Percentiles rank a stretch among this genome's conserved stretches.
These are phyloP conservation scores for Lordiphosa collinella DNA, from an alignment of 1,140 invertebrate species.

Conservation along the genomic window DNA sequence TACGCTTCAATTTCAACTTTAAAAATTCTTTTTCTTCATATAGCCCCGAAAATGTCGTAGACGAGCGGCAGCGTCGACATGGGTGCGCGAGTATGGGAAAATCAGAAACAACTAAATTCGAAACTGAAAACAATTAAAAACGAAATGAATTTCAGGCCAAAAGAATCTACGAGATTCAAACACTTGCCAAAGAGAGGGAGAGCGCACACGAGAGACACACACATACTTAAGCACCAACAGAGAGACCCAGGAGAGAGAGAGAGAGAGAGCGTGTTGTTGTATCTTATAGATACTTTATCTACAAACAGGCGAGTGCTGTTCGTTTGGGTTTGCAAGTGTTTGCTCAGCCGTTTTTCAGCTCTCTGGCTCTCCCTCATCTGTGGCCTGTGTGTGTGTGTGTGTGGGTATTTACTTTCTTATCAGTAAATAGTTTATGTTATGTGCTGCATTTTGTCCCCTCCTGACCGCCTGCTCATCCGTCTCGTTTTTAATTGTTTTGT, in stretches of 20 bases:
- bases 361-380: not conserved
- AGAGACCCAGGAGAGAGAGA: slow-evolving; percentile 6
- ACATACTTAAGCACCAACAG: not conserved
- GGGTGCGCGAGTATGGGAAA: slow-evolving; percentile 62
- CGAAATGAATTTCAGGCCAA: slow-evolving; percentile 60
- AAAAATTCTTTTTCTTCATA: slow-evolving; percentile 28
- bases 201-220: slow-evolving; percentile 1
- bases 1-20: slow-evolving; percentile 29
- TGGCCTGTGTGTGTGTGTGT: slow-evolving; percentile 2
- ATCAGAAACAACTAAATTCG: slow-evolving; percentile 73
- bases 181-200: slow-evolving; percentile 23
- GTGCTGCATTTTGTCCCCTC: slow-evolving; percentile 35
- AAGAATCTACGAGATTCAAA: slow-evolving; percentile 66
- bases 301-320: slow-evolving; percentile 43
- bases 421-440: slow-evolving; percentile 71
- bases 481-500: slow-evolving; percentile 35
- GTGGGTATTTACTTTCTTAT: slow-evolving; percentile 46
- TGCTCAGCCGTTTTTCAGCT: slow-evolving; percentile 60
- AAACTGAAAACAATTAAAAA: slow-evolving; percentile 76
- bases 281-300: slow-evolving; percentile 65
- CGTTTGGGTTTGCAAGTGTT: slow-evolving; percentile 57
- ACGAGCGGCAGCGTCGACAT: slow-evolving; percentile 16
- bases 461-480: slow-evolving; percentile 1
- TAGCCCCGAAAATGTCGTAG: not conserved
- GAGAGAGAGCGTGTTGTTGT: slow-evolving; percentile 12